These are phyloP conservation scores for Oncorhynchus nerka DNA, from an alignment of 2,113 vertebrate genomes.

Conservation along the genomic window DNA sequence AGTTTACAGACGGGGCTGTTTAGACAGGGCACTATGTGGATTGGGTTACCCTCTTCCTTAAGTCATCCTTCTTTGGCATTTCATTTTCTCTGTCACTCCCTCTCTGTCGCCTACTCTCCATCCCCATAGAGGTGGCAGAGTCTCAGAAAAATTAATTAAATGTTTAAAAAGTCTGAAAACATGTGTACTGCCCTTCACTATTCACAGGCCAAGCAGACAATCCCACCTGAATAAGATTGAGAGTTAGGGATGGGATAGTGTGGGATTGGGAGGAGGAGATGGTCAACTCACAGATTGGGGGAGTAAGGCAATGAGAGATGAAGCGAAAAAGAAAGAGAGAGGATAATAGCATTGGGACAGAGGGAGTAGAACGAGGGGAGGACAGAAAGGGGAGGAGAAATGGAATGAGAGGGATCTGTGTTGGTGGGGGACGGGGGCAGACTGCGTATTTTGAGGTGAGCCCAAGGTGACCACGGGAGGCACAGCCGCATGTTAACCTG, in stretches of 20 bases:
- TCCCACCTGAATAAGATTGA: not conserved
- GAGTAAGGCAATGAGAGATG: constrained; percentile 15
- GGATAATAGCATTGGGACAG: constrained; percentile 37
- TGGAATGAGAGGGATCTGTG: constrained; percentile 29
- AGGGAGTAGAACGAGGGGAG: constrained; percentile 36
- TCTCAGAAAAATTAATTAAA: not conserved
- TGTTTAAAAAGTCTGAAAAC: not conserved
- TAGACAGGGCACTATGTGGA: not conserved
- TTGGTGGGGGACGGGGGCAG: not conserved
- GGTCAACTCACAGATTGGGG: constrained; percentile 1
- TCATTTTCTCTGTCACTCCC: not conserved
- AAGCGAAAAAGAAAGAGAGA: not conserved
- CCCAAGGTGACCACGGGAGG: constrained; percentile 67
- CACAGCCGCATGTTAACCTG: constrained; percentile 57
- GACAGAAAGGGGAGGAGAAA: constrained; percentile 22
- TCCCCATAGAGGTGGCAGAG: not conserved
- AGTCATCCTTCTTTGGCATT: not conserved
- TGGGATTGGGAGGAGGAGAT: not conserved
- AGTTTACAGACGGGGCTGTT: not conserved
- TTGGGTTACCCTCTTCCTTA: not conserved
- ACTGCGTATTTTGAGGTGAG: constrained; percentile 65
- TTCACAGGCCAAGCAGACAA: not conserved
- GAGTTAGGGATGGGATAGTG: not conserved
- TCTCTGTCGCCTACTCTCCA: not conserved
- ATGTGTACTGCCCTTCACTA: not conserved